Evolutionary conservation across 2,888 invertebrate genomes (phyloP).

Genomic region (Erannis defoliaria): DNA sequence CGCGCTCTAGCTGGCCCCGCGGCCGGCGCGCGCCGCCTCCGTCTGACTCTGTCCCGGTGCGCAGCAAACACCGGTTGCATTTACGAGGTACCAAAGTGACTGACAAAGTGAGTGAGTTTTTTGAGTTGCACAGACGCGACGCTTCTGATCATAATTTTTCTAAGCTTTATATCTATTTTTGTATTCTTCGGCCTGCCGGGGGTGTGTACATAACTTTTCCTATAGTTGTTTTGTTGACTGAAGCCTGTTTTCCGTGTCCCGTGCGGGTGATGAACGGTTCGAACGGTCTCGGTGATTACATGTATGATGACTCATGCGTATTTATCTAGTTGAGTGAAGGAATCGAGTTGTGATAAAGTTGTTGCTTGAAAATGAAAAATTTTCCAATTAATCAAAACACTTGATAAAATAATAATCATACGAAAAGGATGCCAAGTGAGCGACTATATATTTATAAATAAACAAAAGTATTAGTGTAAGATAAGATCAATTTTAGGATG

Average conservation of each 20-base stretch:
- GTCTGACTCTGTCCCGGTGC: constrained; percentile 70
- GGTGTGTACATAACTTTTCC: constrained; percentile 73
- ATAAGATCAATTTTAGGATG: constrained; percentile 47
- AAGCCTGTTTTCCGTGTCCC: constrained; percentile 58
- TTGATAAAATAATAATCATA: constrained; percentile 13
- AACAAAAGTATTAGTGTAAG: constrained; percentile 50
- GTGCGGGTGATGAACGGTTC: constrained; percentile 41
- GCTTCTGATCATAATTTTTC: constrained; percentile 71
- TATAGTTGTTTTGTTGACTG: constrained; percentile 61
- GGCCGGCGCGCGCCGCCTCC: constrained; percentile 77
- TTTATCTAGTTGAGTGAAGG: constrained; percentile 32
- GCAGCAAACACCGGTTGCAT: constrained; percentile 59
- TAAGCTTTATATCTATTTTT: constrained; percentile 80
- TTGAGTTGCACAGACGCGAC: constrained; percentile 57
- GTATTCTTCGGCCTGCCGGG: constrained; percentile 63
- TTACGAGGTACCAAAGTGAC: constrained; percentile 76
- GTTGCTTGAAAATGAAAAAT: constrained; percentile 26
- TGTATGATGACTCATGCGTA: constrained; percentile 38
- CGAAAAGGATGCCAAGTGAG: constrained; percentile 42
- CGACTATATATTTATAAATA: constrained; percentile 42
- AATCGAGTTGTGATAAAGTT: constrained; percentile 40
- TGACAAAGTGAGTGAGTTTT: constrained; percentile 62
- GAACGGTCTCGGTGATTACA: not conserved
- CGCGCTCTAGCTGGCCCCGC: constrained; percentile 88
- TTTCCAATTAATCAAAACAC: constrained; percentile 28